These are phyloP conservation scores for Propithecus deckenii DNA, from an alignment of 2,797 vertebrate genomes.

Conservation along the genomic window DNA sequence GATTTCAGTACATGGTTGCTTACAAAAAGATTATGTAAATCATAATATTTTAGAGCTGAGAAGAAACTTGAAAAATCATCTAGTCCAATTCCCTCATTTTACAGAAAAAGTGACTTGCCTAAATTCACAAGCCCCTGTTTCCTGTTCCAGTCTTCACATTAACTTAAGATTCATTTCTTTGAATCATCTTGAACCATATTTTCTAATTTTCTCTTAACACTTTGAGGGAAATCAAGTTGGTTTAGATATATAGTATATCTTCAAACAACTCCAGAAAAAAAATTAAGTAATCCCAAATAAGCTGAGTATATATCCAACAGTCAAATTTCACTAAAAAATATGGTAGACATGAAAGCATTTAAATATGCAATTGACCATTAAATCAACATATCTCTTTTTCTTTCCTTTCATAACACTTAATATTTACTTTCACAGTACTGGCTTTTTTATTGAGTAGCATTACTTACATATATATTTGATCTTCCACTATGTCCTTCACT, in stretches of 20 bases:
- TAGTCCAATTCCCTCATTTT: slow-evolving; percentile 25
- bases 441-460: slow-evolving; percentile 21
- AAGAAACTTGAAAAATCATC: slow-evolving; percentile 53
- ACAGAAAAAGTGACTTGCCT: not conserved
- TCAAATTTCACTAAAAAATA: slow-evolving; percentile 45
- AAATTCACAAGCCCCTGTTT: slow-evolving; percentile 14
- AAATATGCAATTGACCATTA: slow-evolving; percentile 58
- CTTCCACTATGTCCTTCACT: slow-evolving; percentile 13
- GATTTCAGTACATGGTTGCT: slow-evolving; percentile 9
- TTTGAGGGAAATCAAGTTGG: slow-evolving; percentile 50
- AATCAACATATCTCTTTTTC: slow-evolving; percentile 32
- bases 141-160: not conserved
- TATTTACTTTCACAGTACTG: slow-evolving; percentile 11
- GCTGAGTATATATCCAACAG: slow-evolving; percentile 30
- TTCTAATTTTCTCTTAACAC: slow-evolving; percentile 37
- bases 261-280: slow-evolving; percentile 42
- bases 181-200: slow-evolving; percentile 28
- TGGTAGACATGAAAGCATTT: slow-evolving; percentile 75
- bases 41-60: not conserved
- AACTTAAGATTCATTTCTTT: slow-evolving; percentile 33
- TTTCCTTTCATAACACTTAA: slow-evolving; percentile 25
- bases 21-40: slow-evolving; percentile 44
- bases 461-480: slow-evolving; percentile 52
- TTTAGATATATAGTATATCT: slow-evolving; percentile 30
- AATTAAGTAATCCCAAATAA: slow-evolving; percentile 74